Conservation (phyloP, 2,888 invertebrate genomes). For the Parelbella ahira region DNA sequence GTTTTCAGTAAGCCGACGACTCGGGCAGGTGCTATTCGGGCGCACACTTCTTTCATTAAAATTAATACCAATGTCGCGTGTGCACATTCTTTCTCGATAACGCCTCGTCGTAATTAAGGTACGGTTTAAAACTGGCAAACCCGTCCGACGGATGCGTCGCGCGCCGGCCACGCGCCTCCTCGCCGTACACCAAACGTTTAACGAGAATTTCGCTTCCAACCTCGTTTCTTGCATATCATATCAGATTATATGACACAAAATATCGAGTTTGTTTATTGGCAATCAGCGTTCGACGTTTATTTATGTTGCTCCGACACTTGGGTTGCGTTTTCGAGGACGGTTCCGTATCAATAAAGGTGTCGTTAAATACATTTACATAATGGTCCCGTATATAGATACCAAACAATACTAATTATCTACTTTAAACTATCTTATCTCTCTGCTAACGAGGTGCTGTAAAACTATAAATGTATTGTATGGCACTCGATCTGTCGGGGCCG, state of each 20-base stretch:
- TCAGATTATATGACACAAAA: constrained; percentile 64
- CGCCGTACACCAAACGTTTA: constrained; percentile 48
- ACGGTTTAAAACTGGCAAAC: constrained; percentile 59
- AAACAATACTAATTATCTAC: constrained; percentile 76
- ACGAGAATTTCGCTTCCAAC: constrained; percentile 56
- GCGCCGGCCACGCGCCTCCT: constrained; percentile 65
- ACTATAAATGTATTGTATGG: constrained; percentile 53
- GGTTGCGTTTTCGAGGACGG: constrained; percentile 11
- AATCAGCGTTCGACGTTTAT: constrained; percentile 59
- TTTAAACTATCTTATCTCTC: constrained; percentile 61
- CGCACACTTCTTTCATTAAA: constrained; percentile 80
- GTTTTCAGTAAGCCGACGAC: constrained; percentile 67
- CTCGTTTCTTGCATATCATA: constrained; percentile 58
- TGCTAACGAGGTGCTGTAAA: constrained; percentile 72
- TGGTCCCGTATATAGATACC: constrained; percentile 32
- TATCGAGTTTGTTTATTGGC: constrained; percentile 67
- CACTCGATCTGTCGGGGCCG: constrained; percentile 29
- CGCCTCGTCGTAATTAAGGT: constrained; percentile 78
- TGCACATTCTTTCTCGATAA: constrained; percentile 80
- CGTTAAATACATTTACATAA: constrained; percentile 30
- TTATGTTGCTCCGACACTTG: constrained; percentile 48
- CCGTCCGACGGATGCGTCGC: constrained; percentile 41
- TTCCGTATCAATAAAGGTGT: constrained; percentile 23
- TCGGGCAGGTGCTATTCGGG: constrained; percentile 66
- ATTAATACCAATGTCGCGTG: constrained; percentile 81